Base-by-base conservation (phyloP, 2,888 invertebrate species). In the Ceramica pisi region DNA sequence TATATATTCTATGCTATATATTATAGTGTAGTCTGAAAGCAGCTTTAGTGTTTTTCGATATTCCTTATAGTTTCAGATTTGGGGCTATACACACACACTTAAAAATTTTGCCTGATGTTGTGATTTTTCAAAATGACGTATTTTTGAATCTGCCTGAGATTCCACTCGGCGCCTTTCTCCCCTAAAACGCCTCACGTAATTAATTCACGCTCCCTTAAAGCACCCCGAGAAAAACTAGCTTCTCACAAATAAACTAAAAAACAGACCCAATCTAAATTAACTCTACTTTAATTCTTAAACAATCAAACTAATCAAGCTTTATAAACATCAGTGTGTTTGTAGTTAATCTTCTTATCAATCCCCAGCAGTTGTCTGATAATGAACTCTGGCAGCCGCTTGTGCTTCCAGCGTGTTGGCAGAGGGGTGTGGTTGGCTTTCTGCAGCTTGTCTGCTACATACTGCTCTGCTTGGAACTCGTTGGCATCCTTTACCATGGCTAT, bases 391-490 rank as follows among this genome's bases (percentile, higher is more conserved):
- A 98, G 90, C 0, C 96, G 93, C 86, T 97, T 97, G 84, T 97
- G 97, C 80, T 96, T 96, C 96, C 93, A 96, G 78, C 88, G 91
- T 26, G 92, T 95, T 0, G 97, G 97, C 67, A 97, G 87, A 0
- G 97, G 97, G 0, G 94, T 96, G 87, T 97, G 96, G 83, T 97
- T 97, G 0, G 97, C 97, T 82, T 96, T 92, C 19, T 94, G 90
- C 1, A 98, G 88, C 86, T 97, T 97, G 26, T 97, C 96, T 0
- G 95, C 91, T 0, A 98, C 98, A 90, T 98, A 98, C 63, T 96
- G 90, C 81, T 97, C 97, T 0, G 98, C 97, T 74, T 97, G 97
- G 92, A 98, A 99, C 66, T 96, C 96, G 79, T 98, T 97, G 0
- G 98, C 98, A 57, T 96, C 94, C 90, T 97, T 97, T 16, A 98